phyloP scores from a whole-genome alignment of 2,113 vertebrate species.

The Arizona elegans region DNA sequence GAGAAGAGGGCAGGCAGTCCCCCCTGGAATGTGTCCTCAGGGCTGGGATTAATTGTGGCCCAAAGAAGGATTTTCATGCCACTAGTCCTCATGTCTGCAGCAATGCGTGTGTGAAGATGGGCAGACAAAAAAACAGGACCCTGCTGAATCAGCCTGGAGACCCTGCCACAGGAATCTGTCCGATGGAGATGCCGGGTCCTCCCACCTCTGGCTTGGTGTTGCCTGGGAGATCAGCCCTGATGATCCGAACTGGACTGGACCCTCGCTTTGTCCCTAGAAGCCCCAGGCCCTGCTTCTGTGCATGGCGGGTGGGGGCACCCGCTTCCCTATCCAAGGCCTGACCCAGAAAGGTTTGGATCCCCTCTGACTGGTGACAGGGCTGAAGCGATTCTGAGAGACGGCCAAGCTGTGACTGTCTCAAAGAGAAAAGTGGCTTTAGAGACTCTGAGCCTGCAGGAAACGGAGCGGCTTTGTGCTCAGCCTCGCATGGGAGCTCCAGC shows the following conservation, averaged over 20 bases:
- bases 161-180: neutral
- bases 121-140: neutral
- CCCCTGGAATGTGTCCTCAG: neutral
- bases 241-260: neutral
- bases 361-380: neutral
- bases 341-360: neutral
- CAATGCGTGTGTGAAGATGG: neutral
- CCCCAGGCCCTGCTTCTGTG: neutral
- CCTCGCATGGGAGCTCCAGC: neutral
- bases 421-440: neutral
- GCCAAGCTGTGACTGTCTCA: neutral
- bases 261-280: neutral
- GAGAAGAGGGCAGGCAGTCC: neutral
- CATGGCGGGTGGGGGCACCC: neutral
- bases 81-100: neutral
- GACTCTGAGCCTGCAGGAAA: neutral
- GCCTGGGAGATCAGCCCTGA: neutral
- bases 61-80: neutral
- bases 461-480: fast-evolving
- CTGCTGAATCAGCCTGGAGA: neutral
- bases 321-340: neutral
- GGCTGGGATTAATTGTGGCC: neutral
- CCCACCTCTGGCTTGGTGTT: neutral
- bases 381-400: neutral
- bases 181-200: neutral